Evolutionary conservation across 2,797 vertebrate species (phyloP), one percentile per base, ranked within the genome.

Genomic region (Chiloscyllium punctatum): DNA sequence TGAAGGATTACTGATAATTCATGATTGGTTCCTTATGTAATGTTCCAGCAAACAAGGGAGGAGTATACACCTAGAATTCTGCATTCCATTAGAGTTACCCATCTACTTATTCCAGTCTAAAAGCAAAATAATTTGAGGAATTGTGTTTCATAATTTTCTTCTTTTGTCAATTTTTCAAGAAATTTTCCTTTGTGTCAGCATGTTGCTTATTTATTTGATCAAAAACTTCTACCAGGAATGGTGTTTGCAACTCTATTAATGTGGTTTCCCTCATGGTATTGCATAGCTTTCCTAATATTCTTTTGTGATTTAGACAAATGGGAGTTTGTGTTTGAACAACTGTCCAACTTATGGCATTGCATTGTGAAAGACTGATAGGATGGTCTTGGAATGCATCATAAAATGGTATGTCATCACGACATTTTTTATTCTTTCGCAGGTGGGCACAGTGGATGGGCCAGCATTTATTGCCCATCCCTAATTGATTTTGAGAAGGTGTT

Each of bases 71-170:
- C 82, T 48, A 48, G 62, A 92, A 68, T 92, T 3, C 3, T 42
- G 33, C n/a, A 37, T 42, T 25, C n/a, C 25, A 68, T 62, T 33
- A 42, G 66, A 11, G 37, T 66, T 68, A 37, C 53, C 1, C 1
- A 6, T 62, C 3, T 69, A 92, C n/a, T 92, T 42, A 92, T 37
- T 69, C 21, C 42, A n/a, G n/a, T 1, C 0, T 23, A 21, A 18
- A 42, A 11, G n/a, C 62, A 25, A 23, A 92, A 69, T 15, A 92
- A 37, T 37, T 68, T 66, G 62, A n/a, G 27, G 62, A 66, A 92
- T 92, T 11, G n/a, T 68, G 90, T 25, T 68, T 66, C 37, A 42
- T 92, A n/a, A 92, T 92, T 92, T 92, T 92, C 33, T 92, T 92
- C 37, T 92, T 21, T 18, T 92, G 23, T 92, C 21, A 25, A 25